A percentile compares a stretch with the other conserved stretches of the same genome.
phyloP scores from a whole-genome alignment of 1,140 invertebrate species.

The Conus betulinus region DNA sequence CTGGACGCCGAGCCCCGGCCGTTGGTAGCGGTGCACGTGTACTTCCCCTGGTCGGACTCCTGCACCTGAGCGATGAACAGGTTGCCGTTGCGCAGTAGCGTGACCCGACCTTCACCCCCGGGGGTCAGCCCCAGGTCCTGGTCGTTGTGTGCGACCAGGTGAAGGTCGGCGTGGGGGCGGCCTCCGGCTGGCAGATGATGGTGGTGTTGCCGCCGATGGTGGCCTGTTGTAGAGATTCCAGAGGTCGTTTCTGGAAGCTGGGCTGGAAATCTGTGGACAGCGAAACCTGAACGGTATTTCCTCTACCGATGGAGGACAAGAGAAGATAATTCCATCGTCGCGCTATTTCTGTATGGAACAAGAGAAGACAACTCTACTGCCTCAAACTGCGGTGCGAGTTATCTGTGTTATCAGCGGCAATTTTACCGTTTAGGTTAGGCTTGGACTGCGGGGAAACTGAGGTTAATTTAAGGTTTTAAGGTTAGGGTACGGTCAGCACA shows the following conservation, averaged over 20 bases:
- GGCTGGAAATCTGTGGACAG: conserved; percentile 85
- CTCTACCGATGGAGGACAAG: no score
- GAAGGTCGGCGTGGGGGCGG: conserved; percentile 92
- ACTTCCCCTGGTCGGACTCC: conserved; percentile 68
- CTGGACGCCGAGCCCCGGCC: conserved; percentile 54
- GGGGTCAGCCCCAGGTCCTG: conserved; percentile 81
- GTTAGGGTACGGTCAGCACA: no score
- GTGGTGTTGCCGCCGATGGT: conserved; percentile 94
- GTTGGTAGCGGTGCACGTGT: conserved; percentile 74
- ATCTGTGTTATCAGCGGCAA: no score
- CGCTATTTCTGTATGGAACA: no score
- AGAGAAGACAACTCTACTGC: no score
- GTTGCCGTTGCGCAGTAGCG: conserved; percentile 64
- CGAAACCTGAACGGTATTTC: neutral
- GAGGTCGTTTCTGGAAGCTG: conserved; percentile 91
- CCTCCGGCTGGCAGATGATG: conserved; percentile 93
- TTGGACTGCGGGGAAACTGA: no score
- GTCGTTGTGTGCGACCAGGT: conserved; percentile 94
- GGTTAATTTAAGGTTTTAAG: no score
- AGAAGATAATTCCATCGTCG: neutral
- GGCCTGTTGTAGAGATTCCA: conserved; percentile 93
- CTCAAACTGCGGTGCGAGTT: no score
- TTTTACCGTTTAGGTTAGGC: no score
- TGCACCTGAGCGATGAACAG: conserved; percentile 65
- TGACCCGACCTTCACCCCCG: conserved; percentile 41